These are phyloP conservation scores for Eristalis intricaria DNA, from an alignment of 2,888 invertebrate species.

Conservation along the genomic window DNA sequence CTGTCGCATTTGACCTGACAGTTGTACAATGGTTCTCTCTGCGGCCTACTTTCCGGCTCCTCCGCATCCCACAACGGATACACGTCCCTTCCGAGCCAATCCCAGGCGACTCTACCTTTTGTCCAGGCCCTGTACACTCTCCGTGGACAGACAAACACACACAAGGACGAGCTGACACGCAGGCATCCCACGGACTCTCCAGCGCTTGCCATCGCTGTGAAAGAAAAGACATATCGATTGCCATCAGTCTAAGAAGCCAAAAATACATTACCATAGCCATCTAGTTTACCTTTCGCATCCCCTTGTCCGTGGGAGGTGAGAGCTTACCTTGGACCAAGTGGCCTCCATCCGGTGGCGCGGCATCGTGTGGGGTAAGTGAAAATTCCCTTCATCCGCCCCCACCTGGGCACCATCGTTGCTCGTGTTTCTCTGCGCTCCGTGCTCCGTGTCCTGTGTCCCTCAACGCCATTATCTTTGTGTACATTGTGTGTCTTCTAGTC, in stretches of 20 bases:
- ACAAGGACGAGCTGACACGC: not conserved
- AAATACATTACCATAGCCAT: conserved; percentile 30
- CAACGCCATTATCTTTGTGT: conserved; percentile 30
- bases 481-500: conserved; percentile 16
- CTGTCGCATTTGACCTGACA: conserved; percentile 24
- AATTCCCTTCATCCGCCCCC: not conserved
- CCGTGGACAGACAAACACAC: not conserved
- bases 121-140: conserved; percentile 21
- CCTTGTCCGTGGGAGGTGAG: not conserved
- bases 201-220: not conserved
- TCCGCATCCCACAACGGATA: not conserved
- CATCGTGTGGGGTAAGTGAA: not conserved
- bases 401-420: not conserved
- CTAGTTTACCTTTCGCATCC: conserved; percentile 29
- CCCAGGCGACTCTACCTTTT: conserved; percentile 11
- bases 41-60: conserved; percentile 19
- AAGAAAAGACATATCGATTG: conserved; percentile 43
- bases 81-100: not conserved
- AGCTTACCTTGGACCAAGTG: not conserved
- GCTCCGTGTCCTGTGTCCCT: not conserved
- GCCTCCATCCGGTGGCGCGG: not conserved
- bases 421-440: not conserved
- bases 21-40: conserved; percentile 8
- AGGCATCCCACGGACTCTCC: not conserved
- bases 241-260: conserved; percentile 30